These are phyloP conservation scores for Cheirogaleus major DNA, from an alignment of 2,797 vertebrate species.

Conservation along the genomic window DNA sequence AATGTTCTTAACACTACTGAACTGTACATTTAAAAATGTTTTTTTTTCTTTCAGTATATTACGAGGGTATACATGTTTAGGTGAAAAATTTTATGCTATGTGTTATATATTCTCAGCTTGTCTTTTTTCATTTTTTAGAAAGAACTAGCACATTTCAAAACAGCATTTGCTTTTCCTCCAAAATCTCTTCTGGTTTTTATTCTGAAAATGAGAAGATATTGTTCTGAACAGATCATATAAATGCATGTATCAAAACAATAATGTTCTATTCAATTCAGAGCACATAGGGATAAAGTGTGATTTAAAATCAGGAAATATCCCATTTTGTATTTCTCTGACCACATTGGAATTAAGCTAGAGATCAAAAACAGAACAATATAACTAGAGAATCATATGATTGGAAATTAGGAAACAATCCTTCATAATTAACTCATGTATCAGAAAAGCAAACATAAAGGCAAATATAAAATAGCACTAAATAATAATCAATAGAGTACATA, in stretches of 20 bases:
- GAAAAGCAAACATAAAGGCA: neutral
- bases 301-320: neutral
- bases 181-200: neutral
- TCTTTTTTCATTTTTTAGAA: neutral
- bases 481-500: neutral
- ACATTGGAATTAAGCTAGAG: neutral
- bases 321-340: neutral
- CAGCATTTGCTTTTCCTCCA: neutral
- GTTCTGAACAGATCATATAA: neutral
- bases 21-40: neutral
- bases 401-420: neutral
- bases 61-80: neutral
- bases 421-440: neutral
- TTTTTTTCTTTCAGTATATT: no score
- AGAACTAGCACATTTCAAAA: neutral
- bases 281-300: neutral
- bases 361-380: neutral
- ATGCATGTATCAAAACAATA: slow-evolving; percentile 1
- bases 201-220: neutral
- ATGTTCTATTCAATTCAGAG: neutral
- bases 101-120: neutral
- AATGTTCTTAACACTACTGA: neutral
- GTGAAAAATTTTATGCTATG: neutral
- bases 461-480: neutral
- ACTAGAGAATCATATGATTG: neutral